Evolutionary conservation across 2,797 vertebrate genomes (phyloP), one percentile per base, ranked within the genome.

Genomic region (Xenentodon cancila): DNA sequence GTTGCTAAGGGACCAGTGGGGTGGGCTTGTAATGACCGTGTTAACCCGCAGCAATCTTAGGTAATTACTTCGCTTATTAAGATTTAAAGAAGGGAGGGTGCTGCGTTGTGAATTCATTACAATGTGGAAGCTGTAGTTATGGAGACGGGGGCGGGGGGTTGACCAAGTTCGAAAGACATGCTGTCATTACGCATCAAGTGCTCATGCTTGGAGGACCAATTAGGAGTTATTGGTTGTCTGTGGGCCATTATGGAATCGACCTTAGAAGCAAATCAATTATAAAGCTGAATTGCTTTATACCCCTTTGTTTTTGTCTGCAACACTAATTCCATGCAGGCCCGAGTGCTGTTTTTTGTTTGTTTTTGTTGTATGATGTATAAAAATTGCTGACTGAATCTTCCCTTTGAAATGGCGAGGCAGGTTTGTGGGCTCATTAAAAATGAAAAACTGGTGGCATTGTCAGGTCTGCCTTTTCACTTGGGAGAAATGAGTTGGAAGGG

Each of bases 391-490:
- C 84, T 78, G 61, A 30, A 58, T 70, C 55, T 68, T 59, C 60
- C 46, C 13, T 21, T 69, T 66, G 80, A 85, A 81, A 86, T 76
- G 71, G 66, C 58, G 32, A 63, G 55, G 72, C 72, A n/a, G 63
- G 80, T 85, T 79, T 87, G 71, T 78, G 77, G 70, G 82, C 90
- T 93, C 90, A 91, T 92, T 91, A 91, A 88, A 91, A 83, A 69
- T 53, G 19, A 27, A 13, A 59, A 18, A 84, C 79, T 70, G 66
- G 79, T 64, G 71, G 65, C 79, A 84, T 80, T 87, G 77, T 88
- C 55, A 54, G 61, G 55, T 71, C 78, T 73, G 76, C 80, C 75
- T 71, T 84, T 88, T 86, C 74, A 47, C 62, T 34, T 22, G 51
- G 73, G 69, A 53, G 63, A 75, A 84, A 79, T 64, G 50, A 63